Evolutionary conservation across 1,140 invertebrate species (phyloP).

Genomic region (Psix sp.): DNA sequence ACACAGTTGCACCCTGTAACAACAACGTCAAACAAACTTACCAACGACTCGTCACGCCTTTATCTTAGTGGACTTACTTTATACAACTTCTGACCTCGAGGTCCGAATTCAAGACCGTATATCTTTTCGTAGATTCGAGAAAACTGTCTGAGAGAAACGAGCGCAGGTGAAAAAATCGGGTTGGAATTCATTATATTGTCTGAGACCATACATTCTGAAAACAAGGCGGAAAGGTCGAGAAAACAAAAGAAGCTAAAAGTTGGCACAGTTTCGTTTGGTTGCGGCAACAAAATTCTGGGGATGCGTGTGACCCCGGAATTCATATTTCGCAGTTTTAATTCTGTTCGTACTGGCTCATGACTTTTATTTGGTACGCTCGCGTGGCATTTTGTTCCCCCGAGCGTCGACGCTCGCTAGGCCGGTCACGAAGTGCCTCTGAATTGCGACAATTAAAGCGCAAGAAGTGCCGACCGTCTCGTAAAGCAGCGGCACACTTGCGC

Average conservation of each 20-base stretch:
- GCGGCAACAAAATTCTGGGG: conserved; percentile 35
- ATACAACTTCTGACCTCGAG: too few species aligned
- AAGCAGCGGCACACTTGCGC: conserved; percentile 44
- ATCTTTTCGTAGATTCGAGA: too few species aligned
- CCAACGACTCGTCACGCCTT: background rate
- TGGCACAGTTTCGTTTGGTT: conserved; percentile 34
- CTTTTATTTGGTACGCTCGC: conserved; percentile 59
- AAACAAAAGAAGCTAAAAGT: conserved; percentile 12
- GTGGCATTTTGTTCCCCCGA: conserved; percentile 35
- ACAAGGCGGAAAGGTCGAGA: conserved; percentile 6
- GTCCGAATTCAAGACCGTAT: too few species aligned
- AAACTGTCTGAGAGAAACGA: too few species aligned
- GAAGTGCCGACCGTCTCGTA: conserved; percentile 33
- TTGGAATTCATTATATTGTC: too few species aligned
- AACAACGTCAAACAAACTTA: conserved; percentile 19
- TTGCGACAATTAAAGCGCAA: conserved; percentile 68
- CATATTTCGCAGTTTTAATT: conserved; percentile 62
- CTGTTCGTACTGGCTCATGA: conserved; percentile 53
- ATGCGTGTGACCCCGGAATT: conserved; percentile 36
- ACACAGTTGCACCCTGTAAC: conserved; percentile 2
- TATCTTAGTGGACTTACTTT: too few species aligned
- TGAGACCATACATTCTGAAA: too few species aligned
- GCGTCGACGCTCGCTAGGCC: conserved; percentile 53
- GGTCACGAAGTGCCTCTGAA: conserved; percentile 66
- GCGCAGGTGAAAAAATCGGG: too few species aligned